Percentiles rank a stretch among this genome's conserved stretches.
These are phyloP conservation scores for Masnerella sp. DNA, from an alignment of 2,888 invertebrate species.

Conservation along the genomic window DNA sequence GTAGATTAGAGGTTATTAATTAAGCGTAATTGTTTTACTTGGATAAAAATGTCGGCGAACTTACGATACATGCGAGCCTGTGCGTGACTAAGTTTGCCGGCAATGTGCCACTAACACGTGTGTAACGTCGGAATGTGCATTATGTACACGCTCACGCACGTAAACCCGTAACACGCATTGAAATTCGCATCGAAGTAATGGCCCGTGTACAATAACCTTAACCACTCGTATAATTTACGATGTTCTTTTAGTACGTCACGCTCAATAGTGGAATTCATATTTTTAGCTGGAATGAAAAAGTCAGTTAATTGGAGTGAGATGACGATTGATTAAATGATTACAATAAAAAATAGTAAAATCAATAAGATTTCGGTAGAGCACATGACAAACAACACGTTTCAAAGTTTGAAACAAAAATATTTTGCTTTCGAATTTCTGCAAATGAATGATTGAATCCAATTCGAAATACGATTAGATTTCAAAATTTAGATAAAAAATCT, in stretches of 20 bases:
- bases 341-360: too few relatives aligned
- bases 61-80: constrained; percentile 66
- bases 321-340: constrained; percentile 5
- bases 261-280: not conserved
- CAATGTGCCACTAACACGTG: constrained; percentile 43
- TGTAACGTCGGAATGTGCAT: constrained; percentile 38
- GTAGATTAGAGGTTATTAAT: constrained; percentile 74
- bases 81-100: constrained; percentile 65
- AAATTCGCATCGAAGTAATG: constrained; percentile 49
- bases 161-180: constrained; percentile 36
- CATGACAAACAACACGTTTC: too few relatives aligned
- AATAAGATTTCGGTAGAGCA: too few relatives aligned
- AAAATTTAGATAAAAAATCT: too few relatives aligned
- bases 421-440: too few relatives aligned
- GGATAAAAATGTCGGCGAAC: constrained; percentile 64
- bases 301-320: not conserved
- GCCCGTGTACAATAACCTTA: constrained; percentile 40
- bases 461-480: too few relatives aligned
- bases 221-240: constrained; percentile 28
- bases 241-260: constrained; percentile 18
- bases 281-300: too few relatives aligned
- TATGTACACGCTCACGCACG: constrained; percentile 26
- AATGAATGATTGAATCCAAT: too few relatives aligned
- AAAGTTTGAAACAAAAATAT: too few relatives aligned
- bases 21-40: constrained; percentile 72